Conservation (phyloP, 2,888 invertebrate species). For the Pyrrhia umbra region DNA sequence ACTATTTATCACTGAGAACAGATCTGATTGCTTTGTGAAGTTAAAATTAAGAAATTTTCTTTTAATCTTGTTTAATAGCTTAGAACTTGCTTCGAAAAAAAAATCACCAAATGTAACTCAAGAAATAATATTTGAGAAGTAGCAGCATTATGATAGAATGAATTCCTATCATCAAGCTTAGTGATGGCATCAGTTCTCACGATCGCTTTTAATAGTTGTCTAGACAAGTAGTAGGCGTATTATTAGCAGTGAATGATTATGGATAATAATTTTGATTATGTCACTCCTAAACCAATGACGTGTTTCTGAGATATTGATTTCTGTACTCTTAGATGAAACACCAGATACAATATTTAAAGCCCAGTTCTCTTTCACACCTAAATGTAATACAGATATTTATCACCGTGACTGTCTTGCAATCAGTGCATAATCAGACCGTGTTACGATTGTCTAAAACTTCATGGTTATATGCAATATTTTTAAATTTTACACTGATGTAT, state of each 20-base stretch:
- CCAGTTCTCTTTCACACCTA: constrained; percentile 32
- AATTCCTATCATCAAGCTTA: neutral
- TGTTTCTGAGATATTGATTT: constrained; percentile 12
- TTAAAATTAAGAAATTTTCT: neutral
- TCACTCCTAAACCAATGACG: neutral
- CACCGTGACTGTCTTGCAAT: constrained; percentile 59
- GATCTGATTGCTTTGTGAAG: neutral
- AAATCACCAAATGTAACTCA: no score
- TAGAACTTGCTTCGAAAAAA: neutral
- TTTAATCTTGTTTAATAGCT: no score
- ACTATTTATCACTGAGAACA: constrained; percentile 3
- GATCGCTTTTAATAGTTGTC: neutral
- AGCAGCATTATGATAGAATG: neutral
- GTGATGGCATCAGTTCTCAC: neutral
- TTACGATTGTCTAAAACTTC: constrained; percentile 34
- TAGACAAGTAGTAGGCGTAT: neutral
- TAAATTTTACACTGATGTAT: constrained; percentile 1
- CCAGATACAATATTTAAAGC: constrained; percentile 22
- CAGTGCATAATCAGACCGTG: constrained; percentile 43
- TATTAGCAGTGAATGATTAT: neutral
- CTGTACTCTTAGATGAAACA: constrained; percentile 15
- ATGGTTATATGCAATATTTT: neutral
- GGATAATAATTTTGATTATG: neutral
- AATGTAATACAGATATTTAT: constrained; percentile 51
- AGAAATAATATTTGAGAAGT: neutral